These are phyloP conservation scores for Caerostris darwini DNA, from an alignment of 1,140 invertebrate genomes.

Conservation along the genomic window DNA sequence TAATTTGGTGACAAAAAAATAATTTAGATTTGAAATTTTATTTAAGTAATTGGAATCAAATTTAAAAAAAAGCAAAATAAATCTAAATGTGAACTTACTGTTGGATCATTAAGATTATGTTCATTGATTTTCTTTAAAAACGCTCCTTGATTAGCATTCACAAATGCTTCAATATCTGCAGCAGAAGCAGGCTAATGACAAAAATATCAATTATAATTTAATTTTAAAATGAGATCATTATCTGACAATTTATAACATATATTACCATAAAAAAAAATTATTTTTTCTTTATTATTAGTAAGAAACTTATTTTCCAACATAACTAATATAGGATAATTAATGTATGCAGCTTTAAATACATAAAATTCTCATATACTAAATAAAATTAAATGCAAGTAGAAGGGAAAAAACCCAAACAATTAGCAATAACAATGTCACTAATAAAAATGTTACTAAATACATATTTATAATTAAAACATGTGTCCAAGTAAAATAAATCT, in stretches of 20 bases:
- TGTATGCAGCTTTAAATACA: no score
- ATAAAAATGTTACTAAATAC: no score
- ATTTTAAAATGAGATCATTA: neutral
- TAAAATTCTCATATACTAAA: no score
- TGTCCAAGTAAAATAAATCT: no score
- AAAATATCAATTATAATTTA: neutral
- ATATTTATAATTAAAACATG: no score
- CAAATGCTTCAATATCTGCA: slow-evolving; percentile 78
- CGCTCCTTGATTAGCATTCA: slow-evolving; percentile 67
- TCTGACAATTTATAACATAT: neutral
- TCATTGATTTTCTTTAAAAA: slow-evolving; percentile 77
- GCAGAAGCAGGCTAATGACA: slow-evolving; percentile 71
- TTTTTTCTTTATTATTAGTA: neutral
- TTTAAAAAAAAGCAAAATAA: no score
- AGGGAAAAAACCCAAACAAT: no score
- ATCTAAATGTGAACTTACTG: slow-evolving; percentile 56
- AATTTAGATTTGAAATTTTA: no score
- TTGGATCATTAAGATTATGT: slow-evolving; percentile 78
- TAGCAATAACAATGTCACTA: no score
- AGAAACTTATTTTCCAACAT: neutral
- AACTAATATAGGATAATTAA: neutral
- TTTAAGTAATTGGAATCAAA: no score
- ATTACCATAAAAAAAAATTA: neutral
- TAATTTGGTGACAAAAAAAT: no score
- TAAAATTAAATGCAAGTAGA: no score